Evolutionary conservation across 2,888 invertebrate genomes (phyloP), one percentile per base, ranked within the genome.

Genomic region (Tanytarsus gracilentus): DNA sequence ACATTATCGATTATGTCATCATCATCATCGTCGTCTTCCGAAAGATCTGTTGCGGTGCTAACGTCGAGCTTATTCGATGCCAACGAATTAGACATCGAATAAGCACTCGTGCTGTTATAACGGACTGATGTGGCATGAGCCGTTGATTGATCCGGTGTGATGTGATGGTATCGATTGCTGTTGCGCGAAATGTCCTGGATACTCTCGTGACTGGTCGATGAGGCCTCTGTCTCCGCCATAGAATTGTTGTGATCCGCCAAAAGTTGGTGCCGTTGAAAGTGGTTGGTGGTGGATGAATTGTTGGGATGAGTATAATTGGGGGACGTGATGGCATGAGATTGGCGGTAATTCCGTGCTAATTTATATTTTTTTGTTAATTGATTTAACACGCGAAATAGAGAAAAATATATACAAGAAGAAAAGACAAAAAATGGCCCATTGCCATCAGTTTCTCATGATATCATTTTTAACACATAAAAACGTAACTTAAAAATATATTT

Each of bases 151-250:
- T 49, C 60, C 60, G 21, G 49, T 55, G 64, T 68, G 62, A 69
- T 68, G 61, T 63, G 65, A n/a, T n/a, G n/a, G n/a, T n/a, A n/a
- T n/a, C n/a, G n/a, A n/a, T n/a, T n/a, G n/a, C n/a, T n/a, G n/a
- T n/a, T n/a, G 64, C 63, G 68, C 65, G 64, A 67, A 44, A 64
- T 67, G 66, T 66, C 61, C 67, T 16, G 44, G 18, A 70, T 70
- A 72, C 66, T 74, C 73, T 70, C 77, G 75, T 74, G 78, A 72
- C 71, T 76, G 76, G 69, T 76, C 74, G 77, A 77, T 68, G 76
- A 77, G 70, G 75, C 75, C 70, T 71, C 73, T 49, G 76, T 76
- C 76, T 76, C 71, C 68, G 69, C 72, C 72, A 69, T 71, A 69
- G 72, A 73, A 71, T 69, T 74, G 74, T 67, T 74, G 73, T 69